These are phyloP conservation scores for Apeltes quadracus DNA, from an alignment of 2,113 vertebrate species.

Conservation along the genomic window DNA sequence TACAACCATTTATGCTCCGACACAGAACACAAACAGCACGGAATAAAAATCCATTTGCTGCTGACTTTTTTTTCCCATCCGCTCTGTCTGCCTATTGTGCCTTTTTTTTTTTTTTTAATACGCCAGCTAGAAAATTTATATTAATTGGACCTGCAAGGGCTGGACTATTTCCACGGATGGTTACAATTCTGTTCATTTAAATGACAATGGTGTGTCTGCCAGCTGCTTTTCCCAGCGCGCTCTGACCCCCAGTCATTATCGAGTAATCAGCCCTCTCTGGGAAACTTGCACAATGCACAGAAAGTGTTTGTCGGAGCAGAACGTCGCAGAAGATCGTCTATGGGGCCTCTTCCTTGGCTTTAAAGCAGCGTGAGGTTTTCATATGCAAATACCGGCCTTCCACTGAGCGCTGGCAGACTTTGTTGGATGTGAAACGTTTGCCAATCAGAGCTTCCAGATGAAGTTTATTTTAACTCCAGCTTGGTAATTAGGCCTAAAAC, in stretches of 20 bases:
- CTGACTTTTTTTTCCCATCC: conserved; percentile 55
- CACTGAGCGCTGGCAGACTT: conserved; percentile 56
- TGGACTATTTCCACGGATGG: conserved; percentile 59
- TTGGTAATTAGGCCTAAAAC: conserved; percentile 67
- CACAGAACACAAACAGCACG: conserved; percentile 60
- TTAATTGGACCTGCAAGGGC: conserved; percentile 68
- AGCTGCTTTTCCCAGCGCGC: conserved; percentile 75
- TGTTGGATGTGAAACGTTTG: conserved; percentile 50
- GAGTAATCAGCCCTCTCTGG: conserved; percentile 67
- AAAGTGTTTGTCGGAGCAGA: conserved; percentile 71
- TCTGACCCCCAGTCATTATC: conserved; percentile 75
- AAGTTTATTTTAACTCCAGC: conserved; percentile 74
- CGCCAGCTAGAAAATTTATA: conserved; percentile 60
- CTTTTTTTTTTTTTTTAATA: conserved; percentile 51
- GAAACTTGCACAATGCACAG: conserved; percentile 62
- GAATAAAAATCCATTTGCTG: conserved; percentile 65
- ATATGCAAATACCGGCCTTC: conserved; percentile 71
- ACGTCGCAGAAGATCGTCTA: conserved; percentile 60
- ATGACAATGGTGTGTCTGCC: conserved; percentile 78
- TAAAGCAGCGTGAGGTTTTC: conserved; percentile 66
- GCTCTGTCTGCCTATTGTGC: conserved; percentile 48
- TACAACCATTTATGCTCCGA: conserved; percentile 65
- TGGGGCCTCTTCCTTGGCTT: conserved; percentile 61
- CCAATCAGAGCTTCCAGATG: conserved; percentile 63
- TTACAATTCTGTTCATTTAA: conserved; percentile 72